Conservation (phyloP, 2,113 vertebrate genomes). For the Lycaon pictus region DNA sequence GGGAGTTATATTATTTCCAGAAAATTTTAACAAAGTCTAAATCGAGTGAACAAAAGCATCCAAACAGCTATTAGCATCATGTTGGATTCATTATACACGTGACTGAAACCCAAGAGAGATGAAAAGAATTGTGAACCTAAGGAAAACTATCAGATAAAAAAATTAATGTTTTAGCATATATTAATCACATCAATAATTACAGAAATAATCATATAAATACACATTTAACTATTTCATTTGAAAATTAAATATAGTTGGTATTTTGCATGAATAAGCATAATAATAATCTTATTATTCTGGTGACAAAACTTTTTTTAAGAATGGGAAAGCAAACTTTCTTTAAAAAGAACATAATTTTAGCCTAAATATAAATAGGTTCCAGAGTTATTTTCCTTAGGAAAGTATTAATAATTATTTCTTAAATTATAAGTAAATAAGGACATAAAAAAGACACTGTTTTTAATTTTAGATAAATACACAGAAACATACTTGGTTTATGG, state of each 20-base stretch:
- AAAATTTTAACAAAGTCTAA: constrained; percentile 2
- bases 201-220: not conserved
- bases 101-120: not conserved
- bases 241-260: constrained; percentile 1
- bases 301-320: not conserved
- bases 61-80: not conserved
- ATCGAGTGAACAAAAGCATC: not conserved
- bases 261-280: not conserved
- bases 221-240: not conserved
- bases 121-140: not conserved
- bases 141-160: not conserved
- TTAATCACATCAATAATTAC: not conserved
- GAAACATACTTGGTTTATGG: not conserved
- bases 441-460: not conserved
- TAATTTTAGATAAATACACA: not conserved
- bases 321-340: not conserved
- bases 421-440: not conserved
- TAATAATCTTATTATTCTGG: not conserved
- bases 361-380: not conserved
- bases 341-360: constrained; percentile 5
- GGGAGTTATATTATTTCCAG: not conserved
- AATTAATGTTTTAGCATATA: not conserved
- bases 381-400: not conserved
- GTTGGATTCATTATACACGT: not conserved
- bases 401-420: not conserved